Conservation (phyloP, 1,140 invertebrate species). For the Dendrolimus kikuchii region DNA sequence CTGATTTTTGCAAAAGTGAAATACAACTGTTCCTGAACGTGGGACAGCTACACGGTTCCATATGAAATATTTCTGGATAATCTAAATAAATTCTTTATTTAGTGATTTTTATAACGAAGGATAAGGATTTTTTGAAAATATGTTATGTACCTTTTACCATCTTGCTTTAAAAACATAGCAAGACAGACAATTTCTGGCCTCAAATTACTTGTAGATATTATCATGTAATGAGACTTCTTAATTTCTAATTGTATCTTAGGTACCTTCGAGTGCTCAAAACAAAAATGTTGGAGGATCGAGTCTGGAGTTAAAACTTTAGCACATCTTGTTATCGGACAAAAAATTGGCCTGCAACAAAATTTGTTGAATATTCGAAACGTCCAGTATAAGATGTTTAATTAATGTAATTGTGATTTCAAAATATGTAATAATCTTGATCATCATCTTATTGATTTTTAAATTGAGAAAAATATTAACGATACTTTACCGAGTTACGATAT, state of each 20-base stretch:
- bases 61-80: too few relatives aligned
- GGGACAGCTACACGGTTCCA: too few relatives aligned
- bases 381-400: background rate
- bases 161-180: constrained; percentile 1
- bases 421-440: too few relatives aligned
- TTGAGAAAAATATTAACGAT: background rate
- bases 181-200: constrained; percentile 11
- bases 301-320: constrained; percentile 19
- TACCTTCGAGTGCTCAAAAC: constrained; percentile 25
- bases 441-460: too few relatives aligned
- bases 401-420: background rate
- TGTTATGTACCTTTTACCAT: background rate
- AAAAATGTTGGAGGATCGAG: constrained; percentile 19
- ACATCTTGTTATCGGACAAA: constrained; percentile 18
- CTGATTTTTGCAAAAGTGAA: too few relatives aligned
- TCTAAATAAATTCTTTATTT: too few relatives aligned
- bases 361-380: background rate
- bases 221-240: constrained; percentile 7
- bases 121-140: too few relatives aligned
- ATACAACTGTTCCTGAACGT: too few relatives aligned
- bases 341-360: constrained; percentile 18
- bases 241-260: constrained; percentile 7
- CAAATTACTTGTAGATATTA: constrained; percentile 8
- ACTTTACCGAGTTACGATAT: background rate
- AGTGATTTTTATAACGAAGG: too few relatives aligned